These are phyloP conservation scores for Garra rufa DNA, from an alignment of 2,113 vertebrate genomes.

Conservation along the genomic window DNA sequence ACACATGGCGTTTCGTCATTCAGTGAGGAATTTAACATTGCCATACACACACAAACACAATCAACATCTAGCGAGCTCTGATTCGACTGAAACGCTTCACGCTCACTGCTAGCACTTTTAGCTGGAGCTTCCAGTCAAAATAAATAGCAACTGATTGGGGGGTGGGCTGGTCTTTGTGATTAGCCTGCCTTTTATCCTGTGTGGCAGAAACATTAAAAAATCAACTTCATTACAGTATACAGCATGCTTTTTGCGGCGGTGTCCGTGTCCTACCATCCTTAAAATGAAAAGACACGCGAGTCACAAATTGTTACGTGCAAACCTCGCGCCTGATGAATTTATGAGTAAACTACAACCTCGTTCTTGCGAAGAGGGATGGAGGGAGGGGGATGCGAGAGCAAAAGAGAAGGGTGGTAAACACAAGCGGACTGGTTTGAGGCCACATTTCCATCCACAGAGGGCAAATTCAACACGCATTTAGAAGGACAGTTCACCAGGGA, in stretches of 20 bases:
- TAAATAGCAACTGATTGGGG: slow-evolving; percentile 45
- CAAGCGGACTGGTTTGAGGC: not conserved
- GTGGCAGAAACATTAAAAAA: slow-evolving; percentile 60
- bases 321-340: slow-evolving; percentile 42
- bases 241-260: slow-evolving; percentile 41
- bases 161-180: slow-evolving; percentile 32
- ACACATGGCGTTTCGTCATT: not conserved
- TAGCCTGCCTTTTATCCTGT: slow-evolving; percentile 46
- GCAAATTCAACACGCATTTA: slow-evolving; percentile 45
- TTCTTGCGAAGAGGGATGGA: not conserved
- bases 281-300: slow-evolving; percentile 52
- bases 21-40: slow-evolving; percentile 3
- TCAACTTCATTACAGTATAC: slow-evolving; percentile 57
- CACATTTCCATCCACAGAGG: slow-evolving; percentile 33
- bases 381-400: not conserved
- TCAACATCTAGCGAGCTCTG: not conserved
- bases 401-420: not conserved
- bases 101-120: not conserved
- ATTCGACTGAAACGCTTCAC: not conserved
- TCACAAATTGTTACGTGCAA: slow-evolving; percentile 52
- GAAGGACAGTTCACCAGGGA: not conserved
- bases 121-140: slow-evolving; percentile 22
- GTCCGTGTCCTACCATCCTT: slow-evolving; percentile 46
- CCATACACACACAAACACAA: slow-evolving; percentile 21
- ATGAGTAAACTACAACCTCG: slow-evolving; percentile 49